These are phyloP conservation scores for Habroteleia sp. DNA, from an alignment of 2,888 invertebrate species.

Conservation along the genomic window DNA sequence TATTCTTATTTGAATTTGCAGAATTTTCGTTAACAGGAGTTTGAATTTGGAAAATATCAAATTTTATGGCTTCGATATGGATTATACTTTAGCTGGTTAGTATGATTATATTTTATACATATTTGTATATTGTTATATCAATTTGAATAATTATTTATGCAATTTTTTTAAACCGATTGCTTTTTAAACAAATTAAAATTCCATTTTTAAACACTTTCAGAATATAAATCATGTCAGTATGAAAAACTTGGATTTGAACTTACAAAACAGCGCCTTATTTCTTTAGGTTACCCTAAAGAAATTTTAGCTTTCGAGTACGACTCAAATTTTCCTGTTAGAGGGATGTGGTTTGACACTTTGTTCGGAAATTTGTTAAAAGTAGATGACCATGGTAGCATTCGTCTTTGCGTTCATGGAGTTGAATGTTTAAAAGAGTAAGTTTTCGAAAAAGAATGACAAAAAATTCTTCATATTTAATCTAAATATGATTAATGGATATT, in stretches of 20 bases:
- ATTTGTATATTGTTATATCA: too few species aligned
- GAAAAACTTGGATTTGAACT: conserved; percentile 97
- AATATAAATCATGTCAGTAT: conserved; percentile 98
- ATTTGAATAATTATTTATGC: too few species aligned
- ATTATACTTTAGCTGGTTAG: conserved; percentile 97
- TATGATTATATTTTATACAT: too few species aligned
- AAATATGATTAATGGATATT: too few species aligned
- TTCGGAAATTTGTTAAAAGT: conserved; percentile 98
- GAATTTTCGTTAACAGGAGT: conserved; percentile 98
- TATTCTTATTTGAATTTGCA: too few species aligned
- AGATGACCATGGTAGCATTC: conserved; percentile 98
- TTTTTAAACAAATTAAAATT: too few species aligned
- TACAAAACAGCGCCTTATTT: conserved; percentile 93
- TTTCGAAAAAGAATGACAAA: not conserved
- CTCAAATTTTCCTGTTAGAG: conserved; percentile 97
- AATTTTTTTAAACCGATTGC: too few species aligned
- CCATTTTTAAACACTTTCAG: too few species aligned
- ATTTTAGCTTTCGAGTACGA: conserved; percentile 97
- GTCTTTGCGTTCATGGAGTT: conserved; percentile 98
- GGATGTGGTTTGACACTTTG: conserved; percentile 98
- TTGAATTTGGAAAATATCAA: conserved; percentile 98
- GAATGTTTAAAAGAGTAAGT: conserved; percentile 95
- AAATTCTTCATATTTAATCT: too few species aligned
- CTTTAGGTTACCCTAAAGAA: conserved; percentile 96
- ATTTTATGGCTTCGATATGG: conserved; percentile 99